phyloP scores from a whole-genome alignment of 2,113 vertebrate genomes.

The Amblyornis subalaris region DNA sequence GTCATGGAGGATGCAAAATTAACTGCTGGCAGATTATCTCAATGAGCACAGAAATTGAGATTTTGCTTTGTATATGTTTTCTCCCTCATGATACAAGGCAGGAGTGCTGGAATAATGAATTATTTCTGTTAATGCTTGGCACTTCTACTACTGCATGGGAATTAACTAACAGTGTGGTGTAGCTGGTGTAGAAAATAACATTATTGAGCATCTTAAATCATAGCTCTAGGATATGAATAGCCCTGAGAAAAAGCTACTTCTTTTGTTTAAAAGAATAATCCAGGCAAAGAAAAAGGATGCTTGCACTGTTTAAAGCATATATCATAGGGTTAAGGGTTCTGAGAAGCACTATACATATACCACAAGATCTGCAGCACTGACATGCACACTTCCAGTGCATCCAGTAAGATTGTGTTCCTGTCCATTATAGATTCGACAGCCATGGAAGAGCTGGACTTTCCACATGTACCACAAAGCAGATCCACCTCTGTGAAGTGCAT shows the following conservation, averaged over 20 bases:
- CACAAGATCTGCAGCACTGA: background rate
- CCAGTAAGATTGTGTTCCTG: background rate
- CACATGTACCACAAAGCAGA: background rate
- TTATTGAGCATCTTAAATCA: background rate
- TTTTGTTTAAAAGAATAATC: background rate
- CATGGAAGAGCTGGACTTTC: background rate
- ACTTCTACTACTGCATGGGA: background rate
- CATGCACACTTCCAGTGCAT: background rate
- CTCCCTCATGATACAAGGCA: background rate
- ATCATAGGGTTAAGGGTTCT: background rate
- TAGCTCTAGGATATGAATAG: background rate
- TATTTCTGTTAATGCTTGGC: background rate
- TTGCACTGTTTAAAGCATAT: background rate
- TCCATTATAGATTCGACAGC: background rate
- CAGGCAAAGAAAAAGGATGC: background rate
- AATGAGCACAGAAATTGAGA: background rate
- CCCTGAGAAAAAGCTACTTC: background rate
- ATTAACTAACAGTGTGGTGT: background rate
- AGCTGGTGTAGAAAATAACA: background rate
- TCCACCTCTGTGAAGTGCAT: background rate
- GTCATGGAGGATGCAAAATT: rapidly evolving
- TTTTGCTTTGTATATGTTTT: background rate
- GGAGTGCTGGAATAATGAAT: background rate
- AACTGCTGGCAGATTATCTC: background rate
- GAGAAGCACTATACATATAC: background rate